Evolutionary conservation across 2,888 invertebrate species (phyloP).

Genomic region (Ephialtes manifestator): DNA sequence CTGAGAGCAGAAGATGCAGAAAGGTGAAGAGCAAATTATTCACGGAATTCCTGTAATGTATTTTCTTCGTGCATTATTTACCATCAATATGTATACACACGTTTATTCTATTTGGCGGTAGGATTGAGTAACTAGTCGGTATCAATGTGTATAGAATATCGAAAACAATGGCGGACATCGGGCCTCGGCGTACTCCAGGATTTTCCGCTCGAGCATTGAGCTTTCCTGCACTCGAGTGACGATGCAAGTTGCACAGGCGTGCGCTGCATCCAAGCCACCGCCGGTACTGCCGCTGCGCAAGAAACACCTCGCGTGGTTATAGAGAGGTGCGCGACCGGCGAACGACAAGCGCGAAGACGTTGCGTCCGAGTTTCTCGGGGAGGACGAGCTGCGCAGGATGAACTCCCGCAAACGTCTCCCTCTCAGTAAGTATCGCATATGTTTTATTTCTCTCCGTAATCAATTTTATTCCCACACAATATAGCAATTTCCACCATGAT

Average conservation of each 20-base stretch:
- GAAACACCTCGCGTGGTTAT: not conserved
- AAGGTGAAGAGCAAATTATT: not conserved
- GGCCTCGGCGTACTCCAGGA: constrained; percentile 38
- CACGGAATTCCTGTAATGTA: not conserved
- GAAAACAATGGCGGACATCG: constrained; percentile 61
- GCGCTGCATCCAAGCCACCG: constrained; percentile 50
- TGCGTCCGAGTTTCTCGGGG: constrained; percentile 1
- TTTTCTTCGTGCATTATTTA: not conserved
- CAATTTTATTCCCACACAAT: not conserved
- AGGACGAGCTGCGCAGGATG: constrained; percentile 4
- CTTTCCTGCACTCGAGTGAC: constrained; percentile 65
- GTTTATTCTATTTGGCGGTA: not conserved
- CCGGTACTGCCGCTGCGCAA: constrained; percentile 12
- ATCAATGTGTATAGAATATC: not conserved
- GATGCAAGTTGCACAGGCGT: constrained; percentile 66
- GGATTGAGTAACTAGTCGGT: not conserved
- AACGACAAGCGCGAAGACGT: constrained; percentile 23
- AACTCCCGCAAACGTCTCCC: not conserved
- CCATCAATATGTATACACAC: no score
- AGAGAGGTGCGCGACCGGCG: constrained; percentile 6
- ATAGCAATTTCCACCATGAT: not conserved
- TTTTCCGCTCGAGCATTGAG: constrained; percentile 68
- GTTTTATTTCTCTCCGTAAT: not conserved
- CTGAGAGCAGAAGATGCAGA: not conserved
- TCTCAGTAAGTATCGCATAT: not conserved